Evolutionary conservation across 1,140 invertebrate species (phyloP).

Genomic region (Pseudoatta argentina): DNA sequence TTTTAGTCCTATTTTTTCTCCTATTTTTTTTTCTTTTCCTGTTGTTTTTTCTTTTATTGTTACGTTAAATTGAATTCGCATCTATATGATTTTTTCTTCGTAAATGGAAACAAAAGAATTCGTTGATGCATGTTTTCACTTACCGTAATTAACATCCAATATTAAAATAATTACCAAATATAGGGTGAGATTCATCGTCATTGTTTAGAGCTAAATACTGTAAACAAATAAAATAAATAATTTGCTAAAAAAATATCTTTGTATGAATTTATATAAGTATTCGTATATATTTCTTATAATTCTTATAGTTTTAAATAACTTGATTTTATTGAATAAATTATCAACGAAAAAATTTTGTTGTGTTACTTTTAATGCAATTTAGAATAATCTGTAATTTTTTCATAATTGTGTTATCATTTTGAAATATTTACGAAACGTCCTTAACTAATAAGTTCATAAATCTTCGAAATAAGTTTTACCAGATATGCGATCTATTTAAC

Average conservation of each 20-base stretch:
- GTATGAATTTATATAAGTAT: background rate
- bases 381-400: too few relatives aligned
- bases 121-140: background rate
- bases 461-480: too few relatives aligned
- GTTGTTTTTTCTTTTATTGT: background rate
- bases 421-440: too few relatives aligned
- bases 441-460: too few relatives aligned
- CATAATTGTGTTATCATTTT: too few relatives aligned
- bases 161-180: constrained; percentile 7
- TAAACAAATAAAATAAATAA: constrained; percentile 4
- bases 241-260: background rate
- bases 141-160: background rate
- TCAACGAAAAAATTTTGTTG: too few relatives aligned
- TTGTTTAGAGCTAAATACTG: constrained; percentile 1
- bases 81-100: background rate
- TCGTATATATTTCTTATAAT: background rate
- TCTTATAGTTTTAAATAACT: background rate
- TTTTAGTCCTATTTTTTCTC: background rate
- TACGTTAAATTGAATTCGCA: background rate
- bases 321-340: background rate
- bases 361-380: too few relatives aligned
- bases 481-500: too few relatives aligned
- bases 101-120: background rate
- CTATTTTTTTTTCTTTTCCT: background rate
- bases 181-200: background rate